phyloP scores from a whole-genome alignment of 2,113 vertebrate genomes.

The Atractosteus spatula region DNA sequence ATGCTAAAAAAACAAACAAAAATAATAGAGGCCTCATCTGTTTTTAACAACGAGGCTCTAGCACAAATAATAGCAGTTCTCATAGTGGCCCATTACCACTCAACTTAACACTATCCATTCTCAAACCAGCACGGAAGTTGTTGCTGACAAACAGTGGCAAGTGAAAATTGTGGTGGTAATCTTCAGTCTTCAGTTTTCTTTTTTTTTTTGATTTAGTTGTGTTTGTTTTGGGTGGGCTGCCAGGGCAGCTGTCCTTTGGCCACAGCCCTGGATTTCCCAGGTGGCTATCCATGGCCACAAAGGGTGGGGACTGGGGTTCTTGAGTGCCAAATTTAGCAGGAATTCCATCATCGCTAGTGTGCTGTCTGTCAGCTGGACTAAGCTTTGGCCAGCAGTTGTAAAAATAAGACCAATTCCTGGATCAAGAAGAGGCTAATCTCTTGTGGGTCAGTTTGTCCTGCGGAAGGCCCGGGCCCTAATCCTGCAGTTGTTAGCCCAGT shows the following conservation, averaged over 20 bases:
- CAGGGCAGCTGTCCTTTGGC: constrained; percentile 29
- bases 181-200: not conserved
- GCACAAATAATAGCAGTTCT: too few species aligned
- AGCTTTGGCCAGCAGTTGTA: constrained; percentile 22
- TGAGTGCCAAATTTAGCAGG: constrained; percentile 22
- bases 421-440: constrained; percentile 13
- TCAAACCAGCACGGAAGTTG: not conserved
- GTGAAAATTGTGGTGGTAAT: constrained; percentile 21
- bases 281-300: constrained; percentile 5
- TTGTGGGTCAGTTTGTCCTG: not conserved
- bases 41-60: too few species aligned
- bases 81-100: too few species aligned
- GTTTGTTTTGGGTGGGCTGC: constrained; percentile 21
- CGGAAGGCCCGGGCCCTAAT: not conserved
- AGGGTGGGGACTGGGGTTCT: not conserved
- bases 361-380: constrained; percentile 5
- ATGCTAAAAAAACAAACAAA: constrained; percentile 17
- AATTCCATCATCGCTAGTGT: constrained; percentile 19
- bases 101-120: constrained; percentile 2
- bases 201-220: not conserved
- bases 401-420: constrained; percentile 9
- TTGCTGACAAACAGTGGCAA: not conserved
- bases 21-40: too few species aligned
- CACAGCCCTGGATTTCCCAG: constrained; percentile 14
- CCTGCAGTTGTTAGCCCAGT: constrained; percentile 16